Percentiles rank a stretch among this genome's conserved stretches.
Evolutionary conservation across 2,888 invertebrate genomes (phyloP).

Genomic region (Toxonevra muliebris): DNA sequence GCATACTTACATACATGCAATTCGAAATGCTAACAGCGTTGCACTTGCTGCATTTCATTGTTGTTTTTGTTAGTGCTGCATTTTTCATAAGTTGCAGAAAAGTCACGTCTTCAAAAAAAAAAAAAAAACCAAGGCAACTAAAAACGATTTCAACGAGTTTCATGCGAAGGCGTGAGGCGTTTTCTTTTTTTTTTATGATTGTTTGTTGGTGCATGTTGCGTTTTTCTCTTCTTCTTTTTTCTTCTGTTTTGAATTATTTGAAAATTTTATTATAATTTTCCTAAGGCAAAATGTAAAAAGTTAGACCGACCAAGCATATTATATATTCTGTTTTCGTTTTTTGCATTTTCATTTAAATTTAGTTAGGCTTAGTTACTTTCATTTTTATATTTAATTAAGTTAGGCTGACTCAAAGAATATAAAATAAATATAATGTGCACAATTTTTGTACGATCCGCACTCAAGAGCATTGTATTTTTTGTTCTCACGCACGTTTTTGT

Average conservation of each 20-base stretch:
- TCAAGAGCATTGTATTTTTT: too few relatives aligned
- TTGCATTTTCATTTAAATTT: too few relatives aligned
- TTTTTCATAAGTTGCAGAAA: constrained; percentile 39
- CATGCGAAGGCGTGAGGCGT: constrained; percentile 38
- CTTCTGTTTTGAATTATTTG: constrained; percentile 13
- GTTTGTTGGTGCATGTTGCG: too few relatives aligned
- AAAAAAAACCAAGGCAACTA: background rate
- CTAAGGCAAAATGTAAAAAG: constrained; percentile 17
- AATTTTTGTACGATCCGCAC: too few relatives aligned
- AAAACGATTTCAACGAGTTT: constrained; percentile 23
- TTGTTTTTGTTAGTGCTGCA: background rate
- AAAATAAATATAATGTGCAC: too few relatives aligned
- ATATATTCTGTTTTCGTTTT: background rate
- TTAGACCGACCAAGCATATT: too few relatives aligned
- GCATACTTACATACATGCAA: background rate
- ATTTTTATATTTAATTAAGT: too few relatives aligned
- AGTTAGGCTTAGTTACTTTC: too few relatives aligned
- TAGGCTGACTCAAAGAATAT: too few relatives aligned
- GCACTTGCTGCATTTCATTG: constrained; percentile 26
- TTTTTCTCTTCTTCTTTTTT: constrained; percentile 8
- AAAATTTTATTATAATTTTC: constrained; percentile 27
- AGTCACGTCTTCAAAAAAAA: constrained; percentile 37
- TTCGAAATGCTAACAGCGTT: constrained; percentile 8
- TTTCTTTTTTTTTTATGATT: constrained; percentile 16
- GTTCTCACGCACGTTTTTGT: too few relatives aligned